These are phyloP conservation scores for Taphrorychus bicolor DNA, from an alignment of 2,888 invertebrate genomes.

Conservation along the genomic window DNA sequence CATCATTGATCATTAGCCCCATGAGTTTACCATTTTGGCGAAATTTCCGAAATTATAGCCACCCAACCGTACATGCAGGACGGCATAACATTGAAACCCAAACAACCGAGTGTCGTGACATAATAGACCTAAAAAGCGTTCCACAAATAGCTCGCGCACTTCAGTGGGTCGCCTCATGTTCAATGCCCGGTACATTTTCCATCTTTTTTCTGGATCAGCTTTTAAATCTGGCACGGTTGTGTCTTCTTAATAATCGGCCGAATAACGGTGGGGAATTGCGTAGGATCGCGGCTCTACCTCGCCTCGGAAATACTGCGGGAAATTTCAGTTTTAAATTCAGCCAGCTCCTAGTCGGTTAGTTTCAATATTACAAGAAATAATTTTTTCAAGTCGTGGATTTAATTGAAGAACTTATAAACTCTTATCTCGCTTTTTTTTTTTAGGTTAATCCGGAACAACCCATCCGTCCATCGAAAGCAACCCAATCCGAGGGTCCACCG, in stretches of 20 bases:
- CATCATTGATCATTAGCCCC: no score
- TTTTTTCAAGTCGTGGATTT: neutral
- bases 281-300: conserved; percentile 48
- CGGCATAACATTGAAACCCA: conserved; percentile 17
- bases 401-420: conserved; percentile 1
- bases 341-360: conserved; percentile 31
- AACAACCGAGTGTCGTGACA: conserved; percentile 45
- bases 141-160: conserved; percentile 48
- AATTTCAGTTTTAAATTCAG: conserved; percentile 34
- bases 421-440: neutral
- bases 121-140: conserved; percentile 47
- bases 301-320: conserved; percentile 43
- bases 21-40: no score
- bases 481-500: conserved; percentile 54
- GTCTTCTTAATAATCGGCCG: conserved; percentile 23
- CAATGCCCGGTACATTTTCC: conserved; percentile 13
- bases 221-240: conserved; percentile 29
- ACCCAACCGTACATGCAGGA: no score
- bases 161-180: conserved; percentile 29
- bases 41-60: neutral
- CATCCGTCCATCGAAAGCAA: conserved; percentile 68
- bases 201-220: conserved; percentile 27
- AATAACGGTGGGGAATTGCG: conserved; percentile 43
- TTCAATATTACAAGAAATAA: conserved; percentile 8
- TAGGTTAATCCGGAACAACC: conserved; percentile 65